These are phyloP conservation scores for Xenopus petersii DNA, from an alignment of 2,797 vertebrate genomes.

Conservation along the genomic window DNA sequence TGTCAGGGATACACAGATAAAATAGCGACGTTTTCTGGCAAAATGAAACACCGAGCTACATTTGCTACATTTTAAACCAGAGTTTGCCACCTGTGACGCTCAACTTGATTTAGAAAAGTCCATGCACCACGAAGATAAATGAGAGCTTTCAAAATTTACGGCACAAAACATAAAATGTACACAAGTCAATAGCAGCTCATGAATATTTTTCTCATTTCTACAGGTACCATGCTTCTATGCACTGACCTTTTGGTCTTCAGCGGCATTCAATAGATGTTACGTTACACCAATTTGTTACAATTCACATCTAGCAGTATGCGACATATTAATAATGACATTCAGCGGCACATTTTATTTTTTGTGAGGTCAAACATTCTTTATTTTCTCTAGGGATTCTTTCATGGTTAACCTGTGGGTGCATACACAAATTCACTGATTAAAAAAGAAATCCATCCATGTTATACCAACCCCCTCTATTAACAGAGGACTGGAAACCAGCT, in stretches of 20 bases:
- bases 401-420: too few relatives aligned
- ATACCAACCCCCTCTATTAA: too few relatives aligned
- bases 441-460: too few relatives aligned
- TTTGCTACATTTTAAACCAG: conserved; percentile 15
- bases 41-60: conserved; percentile 50
- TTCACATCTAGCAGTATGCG: conserved; percentile 3
- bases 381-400: background rate
- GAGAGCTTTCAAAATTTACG: conserved; percentile 47
- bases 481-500: too few relatives aligned
- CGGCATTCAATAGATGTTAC: conserved; percentile 7
- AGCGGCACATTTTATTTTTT: background rate
- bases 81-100: conserved; percentile 16
- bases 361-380: background rate
- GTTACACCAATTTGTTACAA: conserved; percentile 21
- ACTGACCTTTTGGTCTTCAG: background rate
- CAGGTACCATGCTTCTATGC: conserved; percentile 9
- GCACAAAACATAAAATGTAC: conserved; percentile 48
- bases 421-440: too few relatives aligned
- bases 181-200: conserved; percentile 49
- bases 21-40: conserved; percentile 35
- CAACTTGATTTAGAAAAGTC: conserved; percentile 43
- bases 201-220: conserved; percentile 45
- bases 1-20: conserved; percentile 14
- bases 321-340: background rate
- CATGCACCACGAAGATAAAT: conserved; percentile 50